Evolutionary conservation across 2,888 invertebrate genomes (phyloP).

Genomic region (Bembecia ichneumoniformis): DNA sequence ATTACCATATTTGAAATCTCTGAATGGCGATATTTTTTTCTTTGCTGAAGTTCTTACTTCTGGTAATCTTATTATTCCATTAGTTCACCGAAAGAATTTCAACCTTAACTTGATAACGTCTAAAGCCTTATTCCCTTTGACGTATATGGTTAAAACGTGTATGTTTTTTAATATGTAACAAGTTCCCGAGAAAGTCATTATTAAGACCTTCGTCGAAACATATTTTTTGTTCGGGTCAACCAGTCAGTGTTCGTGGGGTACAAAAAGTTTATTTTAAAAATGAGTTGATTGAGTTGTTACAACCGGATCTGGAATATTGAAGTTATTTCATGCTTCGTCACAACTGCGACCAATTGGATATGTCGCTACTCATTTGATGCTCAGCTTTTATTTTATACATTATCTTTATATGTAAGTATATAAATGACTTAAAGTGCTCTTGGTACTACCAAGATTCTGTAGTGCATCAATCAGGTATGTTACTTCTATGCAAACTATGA

Average conservation of each 20-base stretch:
- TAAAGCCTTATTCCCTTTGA: too few species aligned
- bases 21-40: too few species aligned
- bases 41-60: too few species aligned
- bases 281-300: constrained; percentile 68
- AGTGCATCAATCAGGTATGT: too few species aligned
- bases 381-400: background rate
- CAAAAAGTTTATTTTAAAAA: constrained; percentile 57
- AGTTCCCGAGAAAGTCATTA: constrained; percentile 59
- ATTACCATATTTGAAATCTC: constrained; percentile 24
- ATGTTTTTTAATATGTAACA: constrained; percentile 22
- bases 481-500: too few species aligned
- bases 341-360: constrained; percentile 28
- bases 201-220: constrained; percentile 42
- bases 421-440: too few species aligned
- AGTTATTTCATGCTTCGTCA: constrained; percentile 17
- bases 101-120: too few species aligned
- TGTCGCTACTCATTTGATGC: constrained; percentile 3
- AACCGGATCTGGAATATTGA: constrained; percentile 28
- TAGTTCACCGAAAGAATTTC: too few species aligned
- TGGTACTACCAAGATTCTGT: too few species aligned
- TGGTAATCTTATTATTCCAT: too few species aligned
- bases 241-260: constrained; percentile 36
- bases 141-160: background rate
- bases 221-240: constrained; percentile 37
- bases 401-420: too few species aligned